Evolutionary conservation across 2,888 invertebrate species (phyloP), one percentile per base, ranked within the genome.

Genomic region (Cerastis rubricosa): DNA sequence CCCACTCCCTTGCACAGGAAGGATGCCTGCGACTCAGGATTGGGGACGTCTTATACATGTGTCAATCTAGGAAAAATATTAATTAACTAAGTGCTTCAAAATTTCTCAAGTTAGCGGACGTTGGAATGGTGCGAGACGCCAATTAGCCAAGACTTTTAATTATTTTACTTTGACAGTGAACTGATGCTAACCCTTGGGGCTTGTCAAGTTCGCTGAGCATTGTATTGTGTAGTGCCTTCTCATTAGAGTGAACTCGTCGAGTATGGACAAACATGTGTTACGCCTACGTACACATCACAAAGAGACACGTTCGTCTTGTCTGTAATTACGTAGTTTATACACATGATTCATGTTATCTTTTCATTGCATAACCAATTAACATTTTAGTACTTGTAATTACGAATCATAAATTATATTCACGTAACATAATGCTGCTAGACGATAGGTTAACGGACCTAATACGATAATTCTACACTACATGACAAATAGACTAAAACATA

Each of bases 401-500:
- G 35, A 80, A 70, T 66, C 65, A 75, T 74, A 81, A 70, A 71
- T 76, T 68, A 12, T 63, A 54, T 63, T 63, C 59, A 74, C 74
- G 74, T 74, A 74, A 85, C 57, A 6, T 61, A 17, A 17, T 49
- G 17, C 51, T 49, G 25, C 35, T 61, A 82, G 61, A 43, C 25
- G 70, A 64, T 66, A 78, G 51, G 29, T 70, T 70, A 76, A 71
- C 54, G 71, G 25, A 64, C 69, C 68, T 69, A 14, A 49, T 74
- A 80, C 59, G 66, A 67, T 72, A 71, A 81, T 81, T 74, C 54
- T 74, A 76, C 19, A 69, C 79, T 69, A 76, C 25, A 71, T 79
- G 63, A 72, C 71, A 82, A 84, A 81, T 81, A 72, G 81, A 77
- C 71, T 74, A 77, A 77, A 74, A 77, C 80, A 47, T 12, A 68